Base-by-base conservation (phyloP, 2,113 vertebrate species). In the Psittacara wagleri region DNA sequence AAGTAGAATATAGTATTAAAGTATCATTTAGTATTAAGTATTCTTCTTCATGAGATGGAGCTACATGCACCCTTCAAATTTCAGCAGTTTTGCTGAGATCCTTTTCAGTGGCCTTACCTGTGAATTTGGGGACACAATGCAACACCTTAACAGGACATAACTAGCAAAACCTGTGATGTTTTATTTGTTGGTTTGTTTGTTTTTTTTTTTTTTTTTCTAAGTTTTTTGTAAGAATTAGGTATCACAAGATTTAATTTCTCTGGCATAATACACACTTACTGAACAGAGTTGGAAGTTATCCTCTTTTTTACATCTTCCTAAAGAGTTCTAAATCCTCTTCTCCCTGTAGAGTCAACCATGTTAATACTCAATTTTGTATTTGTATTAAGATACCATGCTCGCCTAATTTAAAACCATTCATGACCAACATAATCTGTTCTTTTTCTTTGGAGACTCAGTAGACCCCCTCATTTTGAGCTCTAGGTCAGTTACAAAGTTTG, bases 401-500 rank as follows among this genome's bases (percentile, higher is more conserved):
- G 3, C 29, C 52, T 31, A 41, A 37, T 61, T 82, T 16, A 55
- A 74, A 76, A 49, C 49, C 49, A 49, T 49, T 49, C 49, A 49
- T 49, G 24, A 25, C 0, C 33, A 86, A 29, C 1, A 57, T 86
- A 46, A 48, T 44, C 63, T 64, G 3, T 62, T 48, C 12, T 33
- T 79, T 66, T 48, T 70, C 3, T 0, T 10, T 51, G 16, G 12
- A 61, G 7, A 25, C 11, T n/a, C 1, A 1, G 2, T 23, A 35
- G 16, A 49, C 4, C 10, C 82, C 31, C 20, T 54, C 12, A 52
- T 66, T 15, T 68, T 66, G 49, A 82, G 46, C 8, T 19, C 11
- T 66, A 39, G 1, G 0, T 55, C 35, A 77, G 2, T 31, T 61
- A 35, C 5, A 13, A 66, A 52, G 5, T 10, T 73, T 35, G 7